Evolutionary conservation across 1,140 invertebrate genomes (phyloP).

Genomic region (Littorina saxatilis): DNA sequence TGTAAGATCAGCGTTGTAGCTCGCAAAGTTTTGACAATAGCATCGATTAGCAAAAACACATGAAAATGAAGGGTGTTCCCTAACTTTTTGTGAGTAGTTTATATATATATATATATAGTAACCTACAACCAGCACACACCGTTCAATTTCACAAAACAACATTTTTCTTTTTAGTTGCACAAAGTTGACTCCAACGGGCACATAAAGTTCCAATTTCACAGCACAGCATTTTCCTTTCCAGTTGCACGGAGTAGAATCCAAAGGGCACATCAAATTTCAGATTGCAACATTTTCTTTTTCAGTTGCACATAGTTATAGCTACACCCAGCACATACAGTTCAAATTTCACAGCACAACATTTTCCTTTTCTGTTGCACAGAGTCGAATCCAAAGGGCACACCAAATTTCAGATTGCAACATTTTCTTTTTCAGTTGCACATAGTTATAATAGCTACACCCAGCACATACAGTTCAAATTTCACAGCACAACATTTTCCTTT

Average conservation of each 20-base stretch:
- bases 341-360: too few species aligned
- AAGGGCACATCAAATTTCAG: neutral
- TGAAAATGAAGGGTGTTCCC: too few species aligned
- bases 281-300: neutral
- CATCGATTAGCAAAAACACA: too few species aligned
- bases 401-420: too few species aligned
- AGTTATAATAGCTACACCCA: neutral
- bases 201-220: constrained; percentile 48
- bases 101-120: neutral
- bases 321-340: too few species aligned
- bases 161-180: constrained; percentile 27
- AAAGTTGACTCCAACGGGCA: neutral
- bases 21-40: too few species aligned
- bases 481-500: neutral
- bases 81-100: too few species aligned
- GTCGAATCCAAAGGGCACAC: neutral
- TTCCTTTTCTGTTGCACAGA: neutral
- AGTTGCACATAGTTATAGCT: neutral
- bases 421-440: neutral
- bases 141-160: too few species aligned
- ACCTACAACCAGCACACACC: neutral
- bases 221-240: neutral
- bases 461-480: neutral
- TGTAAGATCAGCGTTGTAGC: too few species aligned
- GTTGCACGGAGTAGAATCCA: neutral